These are phyloP conservation scores for Tylochromis polylepis DNA, from an alignment of 2,113 vertebrate genomes.

Conservation along the genomic window DNA sequence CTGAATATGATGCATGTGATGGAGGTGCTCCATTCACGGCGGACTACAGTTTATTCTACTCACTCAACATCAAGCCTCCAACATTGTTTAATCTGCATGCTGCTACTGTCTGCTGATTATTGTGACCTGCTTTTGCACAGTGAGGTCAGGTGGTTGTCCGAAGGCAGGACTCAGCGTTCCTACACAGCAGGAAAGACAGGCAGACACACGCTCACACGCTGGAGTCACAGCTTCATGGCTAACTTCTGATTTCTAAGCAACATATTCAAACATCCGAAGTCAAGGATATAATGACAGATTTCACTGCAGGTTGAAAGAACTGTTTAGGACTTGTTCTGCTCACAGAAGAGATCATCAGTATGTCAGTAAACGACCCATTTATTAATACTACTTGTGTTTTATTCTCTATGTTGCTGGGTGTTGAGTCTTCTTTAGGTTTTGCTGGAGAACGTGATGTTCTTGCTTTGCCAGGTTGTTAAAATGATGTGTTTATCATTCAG, in stretches of 20 bases:
- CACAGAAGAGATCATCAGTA: neutral
- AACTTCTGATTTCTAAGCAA: neutral
- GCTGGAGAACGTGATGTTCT: neutral
- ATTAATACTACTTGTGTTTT: neutral
- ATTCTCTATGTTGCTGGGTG: neutral
- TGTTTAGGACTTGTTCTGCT: neutral
- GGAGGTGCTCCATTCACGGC: neutral
- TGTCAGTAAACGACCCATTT: neutral
- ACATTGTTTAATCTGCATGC: neutral
- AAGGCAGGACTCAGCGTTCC: constrained; percentile 1
- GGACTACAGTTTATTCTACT: neutral
- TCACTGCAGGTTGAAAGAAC: neutral
- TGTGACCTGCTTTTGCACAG: neutral
- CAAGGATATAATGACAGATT: neutral
- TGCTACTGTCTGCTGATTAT: constrained; percentile 12
- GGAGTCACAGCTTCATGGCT: neutral
- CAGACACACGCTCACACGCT: neutral
- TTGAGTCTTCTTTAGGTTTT: neutral
- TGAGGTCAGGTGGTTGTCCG: neutral
- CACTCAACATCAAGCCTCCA: neutral
- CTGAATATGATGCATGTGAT: neutral
- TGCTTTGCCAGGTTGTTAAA: neutral
- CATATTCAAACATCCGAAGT: neutral
- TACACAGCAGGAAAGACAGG: too few relatives aligned
- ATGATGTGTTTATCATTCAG: neutral